Percentiles rank a stretch among this genome's conserved stretches.
These are phyloP conservation scores for Ciconia maguari DNA, from an alignment of 2,113 vertebrate genomes.

Conservation along the genomic window DNA sequence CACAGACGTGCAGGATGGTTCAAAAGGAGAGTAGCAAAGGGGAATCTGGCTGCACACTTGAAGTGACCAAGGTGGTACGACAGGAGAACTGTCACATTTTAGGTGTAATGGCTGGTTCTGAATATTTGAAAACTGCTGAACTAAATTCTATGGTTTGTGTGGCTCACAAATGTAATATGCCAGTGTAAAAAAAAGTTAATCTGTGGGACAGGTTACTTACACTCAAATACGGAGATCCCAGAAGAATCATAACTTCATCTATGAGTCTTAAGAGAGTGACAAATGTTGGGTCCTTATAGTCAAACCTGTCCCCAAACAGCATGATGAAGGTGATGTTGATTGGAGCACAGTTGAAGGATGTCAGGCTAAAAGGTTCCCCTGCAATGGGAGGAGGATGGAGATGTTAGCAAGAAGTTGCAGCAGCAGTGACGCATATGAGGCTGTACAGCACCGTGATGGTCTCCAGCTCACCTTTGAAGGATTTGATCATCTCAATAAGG, in stretches of 20 bases:
- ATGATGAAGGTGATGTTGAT: conserved; percentile 74
- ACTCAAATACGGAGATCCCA: conserved; percentile 70
- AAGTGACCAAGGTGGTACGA: background rate
- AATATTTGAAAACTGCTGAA: background rate
- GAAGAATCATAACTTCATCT: conserved; percentile 75
- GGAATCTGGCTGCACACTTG: background rate
- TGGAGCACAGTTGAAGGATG: conserved; percentile 70
- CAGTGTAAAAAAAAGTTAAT: background rate
- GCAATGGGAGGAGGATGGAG: background rate
- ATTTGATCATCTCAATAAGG: conserved; percentile 62
- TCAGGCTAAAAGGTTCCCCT: conserved; percentile 72
- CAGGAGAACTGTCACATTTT: background rate
- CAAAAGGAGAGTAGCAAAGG: background rate
- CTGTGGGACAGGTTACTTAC: conserved; percentile 41
- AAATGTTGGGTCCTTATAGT: conserved; percentile 72
- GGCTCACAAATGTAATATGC: background rate
- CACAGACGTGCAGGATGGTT: background rate
- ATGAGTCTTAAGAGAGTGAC: conserved; percentile 73
- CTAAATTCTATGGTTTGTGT: background rate
- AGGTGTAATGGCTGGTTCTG: background rate
- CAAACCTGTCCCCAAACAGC: conserved; percentile 76
- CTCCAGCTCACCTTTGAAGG: conserved; percentile 69
- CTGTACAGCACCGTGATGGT: fast-evolving
- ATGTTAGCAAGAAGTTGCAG: background rate
- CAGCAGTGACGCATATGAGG: background rate